Evolutionary conservation across 2,888 invertebrate genomes (phyloP).

Genomic region (Temnothorax unifasciatus): DNA sequence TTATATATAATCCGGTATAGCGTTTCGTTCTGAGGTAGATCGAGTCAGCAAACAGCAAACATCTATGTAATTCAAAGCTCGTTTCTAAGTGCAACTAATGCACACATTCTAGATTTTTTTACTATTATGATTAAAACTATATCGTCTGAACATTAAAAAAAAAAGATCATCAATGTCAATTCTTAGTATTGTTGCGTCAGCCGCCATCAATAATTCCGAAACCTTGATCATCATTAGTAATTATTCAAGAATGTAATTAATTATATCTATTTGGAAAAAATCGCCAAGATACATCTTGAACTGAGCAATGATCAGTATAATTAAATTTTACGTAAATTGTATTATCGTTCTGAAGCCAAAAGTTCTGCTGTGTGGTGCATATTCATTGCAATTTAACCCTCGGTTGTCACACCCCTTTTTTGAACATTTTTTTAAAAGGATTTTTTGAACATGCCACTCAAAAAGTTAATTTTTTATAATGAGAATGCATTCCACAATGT

Average conservation of each 20-base stretch:
- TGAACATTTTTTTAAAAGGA: no score
- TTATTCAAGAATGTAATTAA: neutral
- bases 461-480: no score
- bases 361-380: neutral
- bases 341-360: neutral
- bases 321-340: slow-evolving; percentile 7
- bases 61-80: slow-evolving; percentile 55
- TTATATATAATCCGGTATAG: slow-evolving; percentile 74
- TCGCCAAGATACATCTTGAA: neutral
- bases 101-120: slow-evolving; percentile 46
- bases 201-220: slow-evolving; percentile 37
- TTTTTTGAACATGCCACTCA: no score
- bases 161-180: slow-evolving; percentile 53
- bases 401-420: no score
- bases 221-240: slow-evolving; percentile 36
- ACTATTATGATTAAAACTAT: slow-evolving; percentile 41
- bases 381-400: neutral
- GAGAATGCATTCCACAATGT: no score
- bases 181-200: slow-evolving; percentile 43
- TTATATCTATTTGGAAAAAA: neutral
- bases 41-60: slow-evolving; percentile 78
- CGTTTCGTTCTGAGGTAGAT: slow-evolving; percentile 84
- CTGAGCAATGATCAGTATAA: neutral
- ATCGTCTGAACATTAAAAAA: slow-evolving; percentile 39
- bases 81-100: slow-evolving; percentile 37